Evolutionary conservation across 23 tunicate genomes (phyloP).

Genomic region (Styela clava): DNA sequence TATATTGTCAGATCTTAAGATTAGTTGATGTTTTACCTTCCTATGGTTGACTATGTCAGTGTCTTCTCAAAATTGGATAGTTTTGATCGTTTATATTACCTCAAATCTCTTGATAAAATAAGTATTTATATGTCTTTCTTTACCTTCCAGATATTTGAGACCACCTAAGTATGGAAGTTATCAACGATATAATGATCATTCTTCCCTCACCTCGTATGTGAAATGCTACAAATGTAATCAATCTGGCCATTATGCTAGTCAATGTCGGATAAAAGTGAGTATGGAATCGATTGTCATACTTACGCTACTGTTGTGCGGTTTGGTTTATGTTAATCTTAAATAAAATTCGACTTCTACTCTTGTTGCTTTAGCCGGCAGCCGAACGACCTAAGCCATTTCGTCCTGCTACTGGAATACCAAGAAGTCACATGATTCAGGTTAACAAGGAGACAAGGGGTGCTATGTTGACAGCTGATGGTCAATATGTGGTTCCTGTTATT

Average conservation of each 20-base stretch:
- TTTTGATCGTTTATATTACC: too few relatives aligned
- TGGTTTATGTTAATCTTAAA: too few relatives aligned
- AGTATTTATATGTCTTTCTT: too few relatives aligned
- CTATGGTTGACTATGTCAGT: too few relatives aligned
- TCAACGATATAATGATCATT: constrained; percentile 37
- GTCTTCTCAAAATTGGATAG: too few relatives aligned
- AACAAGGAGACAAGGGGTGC: constrained; percentile 71
- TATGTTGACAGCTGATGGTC: constrained; percentile 75
- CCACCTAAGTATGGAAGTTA: constrained; percentile 77
- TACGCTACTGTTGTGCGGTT: too few relatives aligned
- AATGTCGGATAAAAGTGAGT: constrained; percentile 43
- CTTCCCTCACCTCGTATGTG: constrained; percentile 11
- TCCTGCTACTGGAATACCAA: constrained; percentile 91
- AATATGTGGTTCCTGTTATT: constrained; percentile 90
- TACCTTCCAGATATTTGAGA: constrained; percentile 34
- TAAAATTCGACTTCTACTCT: too few relatives aligned
- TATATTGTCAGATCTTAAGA: too few relatives aligned
- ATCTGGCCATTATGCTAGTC: constrained; percentile 80
- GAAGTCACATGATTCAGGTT: constrained; percentile 86
- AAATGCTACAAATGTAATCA: constrained; percentile 84
- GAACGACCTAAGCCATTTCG: constrained; percentile 35
- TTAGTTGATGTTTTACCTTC: too few relatives aligned
- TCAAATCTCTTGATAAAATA: too few relatives aligned
- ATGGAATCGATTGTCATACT: not conserved
- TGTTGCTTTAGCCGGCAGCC: constrained; percentile 36